These are phyloP conservation scores for Anolis sagrei DNA, from an alignment of 2,113 vertebrate genomes.

Conservation along the genomic window DNA sequence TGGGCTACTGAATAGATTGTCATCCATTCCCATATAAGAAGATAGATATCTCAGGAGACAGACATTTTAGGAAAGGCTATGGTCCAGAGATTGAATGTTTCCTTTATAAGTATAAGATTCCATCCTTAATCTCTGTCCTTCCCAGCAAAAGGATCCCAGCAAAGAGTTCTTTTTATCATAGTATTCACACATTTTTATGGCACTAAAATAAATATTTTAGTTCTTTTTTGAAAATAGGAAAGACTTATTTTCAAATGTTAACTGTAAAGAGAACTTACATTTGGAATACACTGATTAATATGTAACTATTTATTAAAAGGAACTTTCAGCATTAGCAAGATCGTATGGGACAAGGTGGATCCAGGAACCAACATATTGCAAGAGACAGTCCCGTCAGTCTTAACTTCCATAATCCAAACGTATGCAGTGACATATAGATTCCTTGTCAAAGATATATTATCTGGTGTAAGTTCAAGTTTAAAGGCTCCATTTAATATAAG, in stretches of 20 bases:
- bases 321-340: not conserved
- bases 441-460: constrained; percentile 20
- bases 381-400: not conserved
- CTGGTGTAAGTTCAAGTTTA: constrained; percentile 28
- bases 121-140: not conserved
- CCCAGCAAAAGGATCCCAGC: not conserved
- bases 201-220: too few species aligned
- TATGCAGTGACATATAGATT: constrained; percentile 3
- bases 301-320: too few species aligned
- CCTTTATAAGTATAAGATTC: not conserved
- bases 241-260: too few species aligned
- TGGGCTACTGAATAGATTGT: not conserved
- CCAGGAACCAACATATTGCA: not conserved
- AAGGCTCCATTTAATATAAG: constrained; percentile 29
- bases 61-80: not conserved
- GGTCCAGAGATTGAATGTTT: not conserved
- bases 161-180: too few species aligned
- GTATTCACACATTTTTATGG: too few species aligned
- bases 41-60: too few species aligned
- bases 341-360: not conserved
- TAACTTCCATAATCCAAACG: constrained; percentile 24
- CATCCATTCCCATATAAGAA: not conserved
- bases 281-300: too few species aligned
- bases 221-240: too few species aligned
- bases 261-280: too few species aligned